Conservation (phyloP, 2,113 vertebrate species). For the Probosciger aterrimus region DNA sequence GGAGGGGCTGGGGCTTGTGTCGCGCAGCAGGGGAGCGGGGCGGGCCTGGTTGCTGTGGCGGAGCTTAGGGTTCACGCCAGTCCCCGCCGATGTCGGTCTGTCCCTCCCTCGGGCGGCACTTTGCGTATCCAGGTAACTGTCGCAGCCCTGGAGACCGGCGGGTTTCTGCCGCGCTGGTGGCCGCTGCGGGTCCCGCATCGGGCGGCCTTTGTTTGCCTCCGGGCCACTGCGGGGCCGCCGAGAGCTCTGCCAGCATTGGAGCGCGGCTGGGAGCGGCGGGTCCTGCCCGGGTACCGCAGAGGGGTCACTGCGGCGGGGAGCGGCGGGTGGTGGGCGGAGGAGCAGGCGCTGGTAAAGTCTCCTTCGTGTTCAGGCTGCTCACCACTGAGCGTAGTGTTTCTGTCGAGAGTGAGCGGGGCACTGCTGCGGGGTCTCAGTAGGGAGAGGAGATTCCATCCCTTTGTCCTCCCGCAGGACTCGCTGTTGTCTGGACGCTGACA, state of each 20-base stretch:
- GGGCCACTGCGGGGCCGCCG: not conserved
- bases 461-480: not conserved
- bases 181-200: not conserved
- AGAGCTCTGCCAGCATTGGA: not conserved
- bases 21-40: too few species aligned
- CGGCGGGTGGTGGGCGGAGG: not conserved
- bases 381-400: accelerated
- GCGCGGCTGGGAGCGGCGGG: too few species aligned
- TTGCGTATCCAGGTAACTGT: not conserved
- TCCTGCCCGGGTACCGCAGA: not conserved
- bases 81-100: not conserved
- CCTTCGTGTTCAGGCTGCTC: not conserved
- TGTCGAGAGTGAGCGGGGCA: not conserved
- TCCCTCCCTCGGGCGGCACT: not conserved
- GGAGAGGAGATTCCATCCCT: accelerated
- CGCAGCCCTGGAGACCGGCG: not conserved
- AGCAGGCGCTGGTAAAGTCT: not conserved
- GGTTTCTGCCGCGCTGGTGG: not conserved
- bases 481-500: accelerated
- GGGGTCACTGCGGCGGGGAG: not conserved
- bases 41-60: too few species aligned
- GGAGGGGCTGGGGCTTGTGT: too few species aligned
- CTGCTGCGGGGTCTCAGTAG: accelerated
- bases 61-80: not conserved
- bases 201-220: not conserved